Evolutionary conservation across 2,888 invertebrate genomes (phyloP).

Genomic region (Oxytorus armatus): DNA sequence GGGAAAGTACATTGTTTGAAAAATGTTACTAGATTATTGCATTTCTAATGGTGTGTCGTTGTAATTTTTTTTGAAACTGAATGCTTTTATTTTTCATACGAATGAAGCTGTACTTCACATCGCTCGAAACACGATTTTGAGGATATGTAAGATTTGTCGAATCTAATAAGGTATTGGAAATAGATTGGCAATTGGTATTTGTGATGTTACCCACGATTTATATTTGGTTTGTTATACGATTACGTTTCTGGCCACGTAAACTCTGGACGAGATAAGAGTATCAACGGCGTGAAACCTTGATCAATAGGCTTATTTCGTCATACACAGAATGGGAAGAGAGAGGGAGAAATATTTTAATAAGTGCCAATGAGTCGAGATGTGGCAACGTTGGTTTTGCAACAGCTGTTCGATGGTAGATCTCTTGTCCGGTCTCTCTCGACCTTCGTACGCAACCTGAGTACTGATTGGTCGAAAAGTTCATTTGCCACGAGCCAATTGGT

Average conservation of each 20-base stretch:
- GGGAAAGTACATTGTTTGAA: constrained; percentile 51
- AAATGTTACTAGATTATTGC: background rate
- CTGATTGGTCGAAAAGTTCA: constrained; percentile 74
- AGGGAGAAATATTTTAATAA: constrained; percentile 39
- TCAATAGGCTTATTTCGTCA: constrained; percentile 64
- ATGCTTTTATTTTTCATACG: background rate
- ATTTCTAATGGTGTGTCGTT: background rate
- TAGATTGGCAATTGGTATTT: too few relatives aligned
- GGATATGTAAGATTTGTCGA: too few relatives aligned
- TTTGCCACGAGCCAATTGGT: constrained; percentile 75
- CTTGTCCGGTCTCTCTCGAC: constrained; percentile 72
- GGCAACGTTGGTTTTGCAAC: constrained; percentile 74
- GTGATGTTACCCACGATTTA: too few relatives aligned
- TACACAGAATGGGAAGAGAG: constrained; percentile 25
- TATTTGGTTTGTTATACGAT: too few relatives aligned
- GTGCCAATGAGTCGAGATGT: constrained; percentile 54
- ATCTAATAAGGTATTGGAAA: too few relatives aligned
- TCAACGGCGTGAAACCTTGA: constrained; percentile 52
- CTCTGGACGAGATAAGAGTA: constrained; percentile 7
- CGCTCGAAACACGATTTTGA: too few relatives aligned
- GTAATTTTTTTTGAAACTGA: background rate
- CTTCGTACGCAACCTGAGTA: constrained; percentile 55
- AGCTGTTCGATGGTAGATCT: constrained; percentile 72
- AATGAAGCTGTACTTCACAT: too few relatives aligned
- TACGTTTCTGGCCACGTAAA: constrained; percentile 4